A percentile compares a stretch with the other conserved stretches of the same genome.
These are phyloP conservation scores for Chalcis sispes DNA, from an alignment of 2,888 invertebrate species.

Conservation along the genomic window DNA sequence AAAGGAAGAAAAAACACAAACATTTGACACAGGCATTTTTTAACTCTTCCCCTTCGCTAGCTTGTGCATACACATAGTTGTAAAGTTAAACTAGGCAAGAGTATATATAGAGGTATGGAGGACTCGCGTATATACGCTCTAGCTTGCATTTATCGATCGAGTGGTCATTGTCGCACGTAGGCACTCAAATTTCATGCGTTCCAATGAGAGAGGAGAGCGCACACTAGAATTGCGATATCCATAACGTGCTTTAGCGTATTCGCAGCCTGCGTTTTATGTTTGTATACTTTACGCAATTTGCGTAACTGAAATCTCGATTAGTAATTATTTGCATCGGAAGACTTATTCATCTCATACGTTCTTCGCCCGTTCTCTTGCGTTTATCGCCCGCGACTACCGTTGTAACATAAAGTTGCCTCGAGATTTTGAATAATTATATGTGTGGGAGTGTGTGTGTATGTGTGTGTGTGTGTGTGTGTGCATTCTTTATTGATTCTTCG, in stretches of 20 bases:
- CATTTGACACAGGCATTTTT: neutral
- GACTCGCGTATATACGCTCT: neutral
- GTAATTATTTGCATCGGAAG: slow-evolving; percentile 34
- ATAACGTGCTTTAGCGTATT: slow-evolving; percentile 31
- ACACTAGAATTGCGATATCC: slow-evolving; percentile 38
- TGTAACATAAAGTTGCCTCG: too few species aligned
- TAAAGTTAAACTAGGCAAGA: slow-evolving; percentile 31
- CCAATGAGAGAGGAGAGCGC: slow-evolving; percentile 36
- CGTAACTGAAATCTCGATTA: slow-evolving; percentile 20
- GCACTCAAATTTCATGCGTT: slow-evolving; percentile 51
- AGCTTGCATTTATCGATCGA: slow-evolving; percentile 49
- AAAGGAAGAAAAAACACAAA: too few species aligned
- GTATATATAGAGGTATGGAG: neutral
- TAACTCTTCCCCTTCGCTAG: neutral
- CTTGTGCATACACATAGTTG: slow-evolving; percentile 8
- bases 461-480: too few species aligned
- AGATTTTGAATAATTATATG: too few species aligned
- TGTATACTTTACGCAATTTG: slow-evolving; percentile 24
- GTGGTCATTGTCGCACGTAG: slow-evolving; percentile 42
- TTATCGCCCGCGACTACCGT: neutral
- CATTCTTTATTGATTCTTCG: too few species aligned
- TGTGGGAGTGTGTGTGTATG: too few species aligned
- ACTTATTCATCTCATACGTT: slow-evolving; percentile 12
- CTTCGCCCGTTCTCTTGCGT: neutral
- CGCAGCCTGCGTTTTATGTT: slow-evolving; percentile 37